A percentile compares a stretch with the other conserved stretches of the same genome.
phyloP scores from a whole-genome alignment of 2,888 invertebrate genomes.

The Lepidochitona cinerea region DNA sequence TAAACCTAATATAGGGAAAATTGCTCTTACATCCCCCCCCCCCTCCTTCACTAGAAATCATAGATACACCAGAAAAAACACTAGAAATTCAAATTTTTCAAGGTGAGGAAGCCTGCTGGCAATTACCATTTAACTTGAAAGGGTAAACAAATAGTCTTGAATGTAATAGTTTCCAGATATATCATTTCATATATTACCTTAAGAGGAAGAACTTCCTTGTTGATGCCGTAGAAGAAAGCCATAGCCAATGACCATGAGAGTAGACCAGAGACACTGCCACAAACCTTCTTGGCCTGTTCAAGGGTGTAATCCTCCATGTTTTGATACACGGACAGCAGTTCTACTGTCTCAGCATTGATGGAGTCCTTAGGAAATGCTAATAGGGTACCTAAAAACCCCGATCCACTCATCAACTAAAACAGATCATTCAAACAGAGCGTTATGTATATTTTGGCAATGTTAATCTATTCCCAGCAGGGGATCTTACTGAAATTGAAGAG shows the following conservation, averaged over 20 bases:
- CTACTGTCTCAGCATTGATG: constrained; percentile 98
- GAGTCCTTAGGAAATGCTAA: constrained; percentile 77
- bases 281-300: constrained; percentile 89
- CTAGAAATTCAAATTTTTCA: too few relatives aligned
- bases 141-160: too few relatives aligned
- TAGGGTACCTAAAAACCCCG: constrained; percentile 78
- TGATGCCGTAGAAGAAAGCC: constrained; percentile 79
- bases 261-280: constrained; percentile 69
- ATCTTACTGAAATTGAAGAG: too few relatives aligned
- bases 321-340: constrained; percentile 84
- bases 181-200: constrained; percentile 75
- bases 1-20: too few relatives aligned
- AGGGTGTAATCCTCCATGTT: constrained; percentile 97
- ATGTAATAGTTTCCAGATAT: background rate
- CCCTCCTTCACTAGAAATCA: too few relatives aligned
- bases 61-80: too few relatives aligned
- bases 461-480: too few relatives aligned
- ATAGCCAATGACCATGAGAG: constrained; percentile 69
- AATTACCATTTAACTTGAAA: too few relatives aligned
- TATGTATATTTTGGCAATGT: too few relatives aligned
- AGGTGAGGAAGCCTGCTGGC: too few relatives aligned
- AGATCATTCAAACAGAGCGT: too few relatives aligned
- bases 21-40: too few relatives aligned
- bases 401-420: constrained; percentile 96
- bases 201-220: constrained; percentile 94